Conservation (phyloP, 2,797 vertebrate genomes). For the Schizothorax lantsangensis region DNA sequence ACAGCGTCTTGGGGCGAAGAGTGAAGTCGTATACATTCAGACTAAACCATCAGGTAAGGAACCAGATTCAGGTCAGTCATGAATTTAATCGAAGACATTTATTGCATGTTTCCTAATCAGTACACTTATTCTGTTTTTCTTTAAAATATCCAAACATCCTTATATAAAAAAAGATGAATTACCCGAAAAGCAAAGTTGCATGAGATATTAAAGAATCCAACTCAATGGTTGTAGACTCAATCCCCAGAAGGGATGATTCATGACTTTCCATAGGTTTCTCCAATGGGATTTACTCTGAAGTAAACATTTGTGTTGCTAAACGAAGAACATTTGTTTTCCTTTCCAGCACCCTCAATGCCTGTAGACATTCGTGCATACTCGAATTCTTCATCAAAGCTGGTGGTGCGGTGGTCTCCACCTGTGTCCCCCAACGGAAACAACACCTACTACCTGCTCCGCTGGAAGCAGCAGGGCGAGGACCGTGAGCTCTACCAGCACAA, state of each 20-base stretch:
- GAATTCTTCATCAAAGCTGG: conserved; percentile 92
- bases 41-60: conserved; percentile 59
- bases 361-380: conserved; percentile 92
- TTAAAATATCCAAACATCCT: neutral
- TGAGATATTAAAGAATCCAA: neutral
- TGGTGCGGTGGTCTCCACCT: conserved; percentile 95
- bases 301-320: neutral
- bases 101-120: neutral
- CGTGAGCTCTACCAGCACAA: conserved; percentile 93
- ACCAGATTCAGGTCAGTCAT: neutral
- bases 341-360: conserved; percentile 91
- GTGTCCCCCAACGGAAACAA: conserved; percentile 92
- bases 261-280: neutral
- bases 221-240: neutral
- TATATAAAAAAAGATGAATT: neutral
- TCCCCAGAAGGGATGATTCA: neutral
- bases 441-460: conserved; percentile 93
- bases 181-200: neutral
- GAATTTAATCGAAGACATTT: conserved; percentile 6
- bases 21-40: conserved; percentile 93
- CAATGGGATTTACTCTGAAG: neutral
- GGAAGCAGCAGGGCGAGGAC: conserved; percentile 95
- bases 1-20: conserved; percentile 91
- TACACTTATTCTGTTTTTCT: neutral
- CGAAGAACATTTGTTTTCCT: conserved; percentile 30